Percentiles rank a stretch among this genome's conserved stretches.
Evolutionary conservation across 2,113 vertebrate species (phyloP).

Genomic region (Archocentrus centrarchus): DNA sequence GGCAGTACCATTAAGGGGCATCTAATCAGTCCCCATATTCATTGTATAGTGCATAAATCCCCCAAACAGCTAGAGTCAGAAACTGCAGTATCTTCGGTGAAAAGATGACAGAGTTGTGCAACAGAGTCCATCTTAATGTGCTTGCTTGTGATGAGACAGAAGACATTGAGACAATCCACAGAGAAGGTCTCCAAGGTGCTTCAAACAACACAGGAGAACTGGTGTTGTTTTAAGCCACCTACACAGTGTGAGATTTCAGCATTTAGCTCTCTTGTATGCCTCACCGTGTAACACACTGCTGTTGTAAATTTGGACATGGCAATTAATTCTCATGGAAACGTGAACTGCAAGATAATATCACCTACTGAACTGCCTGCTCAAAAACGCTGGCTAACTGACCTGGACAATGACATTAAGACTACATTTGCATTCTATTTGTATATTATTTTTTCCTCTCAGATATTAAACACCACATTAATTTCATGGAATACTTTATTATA

Average conservation of each 20-base stretch:
- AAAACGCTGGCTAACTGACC: too few species aligned
- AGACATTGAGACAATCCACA: neutral
- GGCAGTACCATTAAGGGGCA: neutral
- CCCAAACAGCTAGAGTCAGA: neutral
- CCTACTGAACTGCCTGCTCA: too few species aligned
- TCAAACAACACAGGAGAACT: fast-evolving
- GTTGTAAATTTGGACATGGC: neutral
- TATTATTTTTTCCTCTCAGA: too few species aligned
- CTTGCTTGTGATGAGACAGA: neutral
- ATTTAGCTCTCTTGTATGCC: too few species aligned
- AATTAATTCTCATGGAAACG: neutral
- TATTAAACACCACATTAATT: too few species aligned
- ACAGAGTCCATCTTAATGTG: neutral
- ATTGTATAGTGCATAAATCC: too few species aligned
- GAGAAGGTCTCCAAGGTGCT: neutral
- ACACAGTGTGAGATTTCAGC: fast-evolving
- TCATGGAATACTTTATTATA: too few species aligned
- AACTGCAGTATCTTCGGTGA: too few species aligned
- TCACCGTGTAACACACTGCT: neutral
- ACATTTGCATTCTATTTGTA: too few species aligned
- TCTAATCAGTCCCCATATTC: neutral
- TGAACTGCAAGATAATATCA: too few species aligned
- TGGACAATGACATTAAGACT: too few species aligned
- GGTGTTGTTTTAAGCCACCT: neutral
- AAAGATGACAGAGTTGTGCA: neutral